Base-by-base conservation (phyloP, 1,140 invertebrate species). In the Papilio dardanus region DNA sequence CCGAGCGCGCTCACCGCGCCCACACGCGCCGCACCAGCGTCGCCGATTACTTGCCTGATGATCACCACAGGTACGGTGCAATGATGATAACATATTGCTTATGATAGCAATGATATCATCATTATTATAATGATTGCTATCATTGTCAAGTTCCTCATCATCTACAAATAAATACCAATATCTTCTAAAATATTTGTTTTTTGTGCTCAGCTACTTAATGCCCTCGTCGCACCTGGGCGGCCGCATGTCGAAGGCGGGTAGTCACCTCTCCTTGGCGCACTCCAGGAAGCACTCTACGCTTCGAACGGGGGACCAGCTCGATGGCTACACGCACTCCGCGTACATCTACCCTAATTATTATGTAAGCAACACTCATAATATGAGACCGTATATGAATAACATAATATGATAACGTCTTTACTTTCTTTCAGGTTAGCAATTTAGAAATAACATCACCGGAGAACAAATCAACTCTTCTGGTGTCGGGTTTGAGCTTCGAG, bases 271-370 rank as follows among this genome's bases (percentile, higher is more conserved):
- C 4, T 74, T 94, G 21, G 88, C 93, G 31, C 93, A 89, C 79
- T 94, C 90, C 35, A 90, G 93, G 75, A 93, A 94, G 77, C 91
- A 91, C 35, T 95, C 94, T 28, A 92, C 94, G 0, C 88, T 95
- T 8, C 83, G 94, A 67, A 88, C 88, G 0, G 86, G 86, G 0
- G 94, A 95, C 80, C 94, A 95, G 76, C 78, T 94, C 7, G 93
- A 94, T 69, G 94, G 94, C 35, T 91, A 93, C 76, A 86, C 93
- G 16, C 92, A 93, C 76, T 93, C 94, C 0, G 91, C 94, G 2
- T 95, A 95, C 77, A 94, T 95, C 42, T 95, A 95, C 85, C 95
- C 95, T 40, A 95, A 96, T 87, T 94, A 95, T 82, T 95, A 95
- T 84, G 95, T 95, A 84, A 89, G 86, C 89, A n/a, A n/a, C n/a